phyloP scores from a whole-genome alignment of 2,888 invertebrate genomes.

The Oeneis ivallda region DNA sequence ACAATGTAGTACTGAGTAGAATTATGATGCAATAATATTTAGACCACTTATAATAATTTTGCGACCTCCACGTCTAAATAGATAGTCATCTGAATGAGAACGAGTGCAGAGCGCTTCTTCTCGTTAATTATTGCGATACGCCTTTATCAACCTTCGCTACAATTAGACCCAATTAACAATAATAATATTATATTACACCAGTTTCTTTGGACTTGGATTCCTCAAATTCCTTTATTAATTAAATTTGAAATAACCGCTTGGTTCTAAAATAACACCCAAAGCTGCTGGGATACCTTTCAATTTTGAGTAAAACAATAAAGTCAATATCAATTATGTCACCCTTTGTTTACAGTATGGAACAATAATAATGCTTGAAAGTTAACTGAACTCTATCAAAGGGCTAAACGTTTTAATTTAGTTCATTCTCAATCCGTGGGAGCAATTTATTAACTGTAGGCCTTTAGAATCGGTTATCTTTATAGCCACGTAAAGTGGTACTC shows the following conservation, averaged over 20 bases:
- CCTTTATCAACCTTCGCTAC: slow-evolving; percentile 57
- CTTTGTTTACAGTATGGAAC: slow-evolving; percentile 8
- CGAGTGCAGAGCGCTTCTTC: slow-evolving; percentile 45
- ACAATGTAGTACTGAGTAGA: background rate
- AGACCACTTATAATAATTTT: background rate
- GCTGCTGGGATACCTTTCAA: slow-evolving; percentile 8
- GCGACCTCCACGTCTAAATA: slow-evolving; percentile 8
- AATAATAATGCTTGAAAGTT: background rate
- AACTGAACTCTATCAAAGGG: slow-evolving; percentile 3
- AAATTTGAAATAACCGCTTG: background rate
- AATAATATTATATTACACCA: slow-evolving; percentile 26
- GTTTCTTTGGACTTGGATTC: slow-evolving; percentile 20
- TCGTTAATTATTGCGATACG: slow-evolving; percentile 51
- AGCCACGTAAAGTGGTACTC: background rate
- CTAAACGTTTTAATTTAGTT: slow-evolving; percentile 4
- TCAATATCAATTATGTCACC: slow-evolving; percentile 11
- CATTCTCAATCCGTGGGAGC: background rate
- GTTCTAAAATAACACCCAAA: background rate
- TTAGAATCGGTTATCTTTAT: background rate
- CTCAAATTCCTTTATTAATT: slow-evolving; percentile 25
- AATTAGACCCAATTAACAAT: slow-evolving; percentile 60
- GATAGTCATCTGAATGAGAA: slow-evolving; percentile 40
- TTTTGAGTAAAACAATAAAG: slow-evolving; percentile 12
- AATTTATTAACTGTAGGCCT: background rate
- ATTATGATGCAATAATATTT: too few species aligned